Percentiles rank a stretch among this genome's conserved stretches.
phyloP scores from a whole-genome alignment of 2,888 invertebrate genomes.

The Pasiphila rectangulata region DNA sequence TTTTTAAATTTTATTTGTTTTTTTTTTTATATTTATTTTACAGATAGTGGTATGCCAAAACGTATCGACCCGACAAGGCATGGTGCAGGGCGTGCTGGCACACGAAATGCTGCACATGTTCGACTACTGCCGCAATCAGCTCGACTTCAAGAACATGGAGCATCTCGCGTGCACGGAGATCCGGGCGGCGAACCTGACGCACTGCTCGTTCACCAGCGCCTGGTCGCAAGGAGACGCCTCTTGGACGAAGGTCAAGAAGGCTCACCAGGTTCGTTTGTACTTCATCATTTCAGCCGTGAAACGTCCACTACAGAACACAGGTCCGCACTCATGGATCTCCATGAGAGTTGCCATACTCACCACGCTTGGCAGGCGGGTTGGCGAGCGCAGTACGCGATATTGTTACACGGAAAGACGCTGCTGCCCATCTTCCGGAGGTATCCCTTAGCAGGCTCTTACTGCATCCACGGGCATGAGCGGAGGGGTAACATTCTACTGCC shows the following conservation, averaged over 20 bases:
- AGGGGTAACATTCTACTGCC: too few relatives aligned
- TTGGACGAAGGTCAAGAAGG: constrained; percentile 84
- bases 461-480: too few relatives aligned
- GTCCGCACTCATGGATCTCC: too few relatives aligned
- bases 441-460: too few relatives aligned
- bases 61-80: constrained; percentile 83
- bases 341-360: too few relatives aligned
- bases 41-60: constrained; percentile 96
- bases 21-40: constrained; percentile 33
- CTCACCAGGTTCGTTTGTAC: constrained; percentile 84
- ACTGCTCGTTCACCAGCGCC: constrained; percentile 93
- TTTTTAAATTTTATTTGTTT: too few relatives aligned
- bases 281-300: not conserved
- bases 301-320: too few relatives aligned
- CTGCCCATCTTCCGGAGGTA: too few relatives aligned
- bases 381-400: too few relatives aligned
- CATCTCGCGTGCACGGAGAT: constrained; percentile 98
- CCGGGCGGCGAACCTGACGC: constrained; percentile 95
- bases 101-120: constrained; percentile 99
- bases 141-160: constrained; percentile 93
- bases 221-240: constrained; percentile 89
- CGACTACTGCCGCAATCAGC: constrained; percentile 93
- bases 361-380: too few relatives aligned
- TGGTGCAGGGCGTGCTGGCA: constrained; percentile 89
- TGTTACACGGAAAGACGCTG: too few relatives aligned